phyloP scores from a whole-genome alignment of 2,797 vertebrate species.

The Rhabdomys pumilio region DNA sequence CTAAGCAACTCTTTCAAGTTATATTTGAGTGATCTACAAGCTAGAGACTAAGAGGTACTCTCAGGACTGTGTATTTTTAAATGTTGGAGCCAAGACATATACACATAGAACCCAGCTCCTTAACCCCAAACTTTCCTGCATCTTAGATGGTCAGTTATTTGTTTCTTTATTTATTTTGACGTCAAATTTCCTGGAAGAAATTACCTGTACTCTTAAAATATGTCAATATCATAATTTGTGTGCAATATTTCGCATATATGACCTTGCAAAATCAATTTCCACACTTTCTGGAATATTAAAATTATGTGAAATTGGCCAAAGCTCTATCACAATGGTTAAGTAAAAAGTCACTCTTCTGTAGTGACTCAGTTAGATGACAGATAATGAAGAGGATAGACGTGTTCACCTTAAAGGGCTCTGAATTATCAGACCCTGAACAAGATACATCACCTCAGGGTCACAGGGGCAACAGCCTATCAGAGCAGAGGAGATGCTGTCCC shows the following conservation, averaged over 20 bases:
- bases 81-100: neutral
- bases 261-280: conserved; percentile 21
- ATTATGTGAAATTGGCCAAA: neutral
- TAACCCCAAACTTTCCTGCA: neutral
- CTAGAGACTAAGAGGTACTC: neutral
- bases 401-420: neutral
- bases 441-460: neutral
- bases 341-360: neutral
- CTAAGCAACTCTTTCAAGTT: neutral
- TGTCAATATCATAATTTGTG: neutral
- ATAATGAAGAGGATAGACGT: neutral
- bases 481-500: neutral
- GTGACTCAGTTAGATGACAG: neutral
- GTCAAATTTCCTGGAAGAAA: conserved; percentile 4
- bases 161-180: neutral
- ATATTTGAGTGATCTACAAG: neutral
- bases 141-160: neutral
- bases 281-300: neutral
- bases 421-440: neutral
- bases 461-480: neutral
- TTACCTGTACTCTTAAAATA: neutral
- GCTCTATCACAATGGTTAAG: neutral
- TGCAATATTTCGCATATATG: neutral
- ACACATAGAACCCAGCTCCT: neutral
- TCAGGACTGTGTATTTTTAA: neutral